A percentile compares a stretch with the other conserved stretches of the same genome.
Conservation (phyloP, 2,797 vertebrate species). For the Microctenopoma steveboyesi region DNA sequence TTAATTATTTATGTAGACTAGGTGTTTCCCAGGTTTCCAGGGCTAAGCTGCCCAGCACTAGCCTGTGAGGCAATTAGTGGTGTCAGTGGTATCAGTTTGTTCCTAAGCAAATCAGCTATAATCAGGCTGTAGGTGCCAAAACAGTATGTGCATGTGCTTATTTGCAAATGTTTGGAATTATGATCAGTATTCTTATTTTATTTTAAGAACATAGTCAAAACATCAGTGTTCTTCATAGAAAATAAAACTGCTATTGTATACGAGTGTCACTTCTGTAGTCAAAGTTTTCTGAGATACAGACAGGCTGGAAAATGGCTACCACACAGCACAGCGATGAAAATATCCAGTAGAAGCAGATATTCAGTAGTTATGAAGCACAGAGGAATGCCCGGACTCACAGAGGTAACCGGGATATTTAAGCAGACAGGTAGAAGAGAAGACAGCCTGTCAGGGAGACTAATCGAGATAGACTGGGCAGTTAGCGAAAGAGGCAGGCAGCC, state of each 20-base stretch:
- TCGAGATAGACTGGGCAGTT: conserved; percentile 45
- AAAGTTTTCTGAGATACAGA: conserved; percentile 4
- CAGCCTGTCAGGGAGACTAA: conserved; percentile 48
- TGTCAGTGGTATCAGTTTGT: not conserved
- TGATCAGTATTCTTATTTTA: not conserved
- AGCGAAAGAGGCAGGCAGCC: conserved; percentile 22
- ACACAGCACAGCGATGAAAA: conserved; percentile 31
- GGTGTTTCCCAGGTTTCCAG: not conserved
- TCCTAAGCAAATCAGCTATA: not conserved
- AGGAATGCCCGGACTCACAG: conserved; percentile 33
- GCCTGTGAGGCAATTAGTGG: too few relatives aligned
- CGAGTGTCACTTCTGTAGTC: not conserved
- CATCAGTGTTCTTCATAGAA: not conserved
- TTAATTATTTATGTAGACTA: not conserved
- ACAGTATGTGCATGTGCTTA: not conserved
- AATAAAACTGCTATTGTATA: not conserved
- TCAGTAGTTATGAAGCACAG: conserved; percentile 5
- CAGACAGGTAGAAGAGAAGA: conserved; percentile 46
- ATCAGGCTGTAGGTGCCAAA: not conserved
- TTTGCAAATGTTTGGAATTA: not conserved
- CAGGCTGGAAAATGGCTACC: not conserved
- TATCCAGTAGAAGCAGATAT: conserved; percentile 16
- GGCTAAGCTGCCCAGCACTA: not conserved
- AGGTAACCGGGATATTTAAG: conserved; percentile 56
- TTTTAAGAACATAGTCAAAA: not conserved